Evolutionary conservation across 2,888 invertebrate genomes (phyloP).

Genomic region (Orthosia gracilis): DNA sequence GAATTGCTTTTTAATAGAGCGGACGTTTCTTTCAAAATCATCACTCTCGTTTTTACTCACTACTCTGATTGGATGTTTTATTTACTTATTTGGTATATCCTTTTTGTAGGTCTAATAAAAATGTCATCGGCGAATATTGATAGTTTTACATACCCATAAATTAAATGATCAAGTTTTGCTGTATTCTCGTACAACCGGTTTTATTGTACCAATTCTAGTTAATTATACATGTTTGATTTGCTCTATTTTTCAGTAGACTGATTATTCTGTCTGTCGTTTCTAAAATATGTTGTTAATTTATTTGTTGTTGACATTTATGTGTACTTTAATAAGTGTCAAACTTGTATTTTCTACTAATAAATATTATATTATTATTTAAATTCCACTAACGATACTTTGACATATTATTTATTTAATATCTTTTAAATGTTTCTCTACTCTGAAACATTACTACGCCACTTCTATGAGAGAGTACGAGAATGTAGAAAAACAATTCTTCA

Average conservation of each 20-base stretch:
- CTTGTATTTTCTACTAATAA: too few species aligned
- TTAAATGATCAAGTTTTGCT: not conserved
- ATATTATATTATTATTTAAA: too few species aligned
- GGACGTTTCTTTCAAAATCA: too few species aligned
- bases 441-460: too few species aligned
- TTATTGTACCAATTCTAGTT: not conserved
- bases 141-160: not conserved
- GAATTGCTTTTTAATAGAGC: too few species aligned
- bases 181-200: slow-evolving; percentile 8
- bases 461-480: not conserved
- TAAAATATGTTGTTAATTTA: not conserved
- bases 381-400: too few species aligned
- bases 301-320: too few species aligned
- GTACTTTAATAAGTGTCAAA: too few species aligned
- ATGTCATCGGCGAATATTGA: not conserved
- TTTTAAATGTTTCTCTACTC: not conserved
- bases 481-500: not conserved
- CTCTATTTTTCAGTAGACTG: not conserved
- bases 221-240: not conserved
- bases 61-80: too few species aligned
- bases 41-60: too few species aligned
- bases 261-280: not conserved
- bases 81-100: too few species aligned
- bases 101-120: not conserved
- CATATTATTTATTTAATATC: too few species aligned